These are phyloP conservation scores for Perccottus glenii DNA, from an alignment of 2,113 vertebrate genomes.

Conservation along the genomic window DNA sequence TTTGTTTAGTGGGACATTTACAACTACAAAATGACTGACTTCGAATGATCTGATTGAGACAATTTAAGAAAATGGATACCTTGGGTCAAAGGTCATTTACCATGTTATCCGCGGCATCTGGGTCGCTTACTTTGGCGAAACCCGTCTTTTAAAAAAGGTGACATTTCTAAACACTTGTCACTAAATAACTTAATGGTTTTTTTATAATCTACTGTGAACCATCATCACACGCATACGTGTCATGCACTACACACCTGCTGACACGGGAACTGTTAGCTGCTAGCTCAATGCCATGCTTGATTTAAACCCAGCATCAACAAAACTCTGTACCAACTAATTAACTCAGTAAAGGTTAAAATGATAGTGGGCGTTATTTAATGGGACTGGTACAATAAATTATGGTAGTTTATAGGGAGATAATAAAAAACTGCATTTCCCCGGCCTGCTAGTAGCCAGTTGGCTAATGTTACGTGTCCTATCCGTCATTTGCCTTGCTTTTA, in stretches of 20 bases:
- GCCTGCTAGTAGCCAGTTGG: constrained; percentile 43
- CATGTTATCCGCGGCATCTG: constrained; percentile 43
- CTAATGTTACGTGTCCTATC: constrained; percentile 68
- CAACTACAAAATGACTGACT: background rate
- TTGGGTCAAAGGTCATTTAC: constrained; percentile 71
- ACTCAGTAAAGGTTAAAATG: background rate
- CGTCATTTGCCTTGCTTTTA: constrained; percentile 36
- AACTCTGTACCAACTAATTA: constrained; percentile 33
- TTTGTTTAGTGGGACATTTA: background rate
- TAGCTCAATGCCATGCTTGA: constrained; percentile 65
- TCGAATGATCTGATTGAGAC: constrained; percentile 2
- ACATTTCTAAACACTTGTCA: background rate
- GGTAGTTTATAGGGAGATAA: background rate
- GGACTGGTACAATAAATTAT: background rate
- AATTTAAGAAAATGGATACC: constrained; percentile 71
- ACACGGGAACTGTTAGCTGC: constrained; percentile 55
- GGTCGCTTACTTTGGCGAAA: background rate
- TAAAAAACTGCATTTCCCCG: background rate
- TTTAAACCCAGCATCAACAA: constrained; percentile 20
- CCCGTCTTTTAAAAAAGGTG: background rate
- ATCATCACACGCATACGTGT: constrained; percentile 50
- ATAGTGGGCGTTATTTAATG: background rate
- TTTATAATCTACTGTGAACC: background rate
- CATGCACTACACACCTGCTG: constrained; percentile 66
- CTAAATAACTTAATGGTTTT: background rate